A percentile compares a stretch with the other conserved stretches of the same genome.
Conservation (phyloP, 2,113 vertebrate species). For the Pedetes capensis region DNA sequence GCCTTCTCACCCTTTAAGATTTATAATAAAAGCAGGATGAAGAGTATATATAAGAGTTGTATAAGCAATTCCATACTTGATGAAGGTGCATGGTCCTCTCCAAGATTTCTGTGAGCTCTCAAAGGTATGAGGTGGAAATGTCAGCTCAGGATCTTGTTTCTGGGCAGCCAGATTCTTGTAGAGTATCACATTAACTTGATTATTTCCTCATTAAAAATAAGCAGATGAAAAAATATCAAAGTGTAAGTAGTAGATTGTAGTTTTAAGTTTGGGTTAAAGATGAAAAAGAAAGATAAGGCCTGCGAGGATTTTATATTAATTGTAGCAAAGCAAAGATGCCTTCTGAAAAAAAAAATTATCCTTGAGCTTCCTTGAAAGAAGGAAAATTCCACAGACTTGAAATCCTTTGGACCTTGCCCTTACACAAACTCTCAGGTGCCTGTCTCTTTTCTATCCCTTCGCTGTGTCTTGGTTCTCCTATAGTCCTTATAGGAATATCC, state of each 20-base stretch:
- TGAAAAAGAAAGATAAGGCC: not conserved
- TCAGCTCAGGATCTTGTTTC: not conserved
- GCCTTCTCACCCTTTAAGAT: not conserved
- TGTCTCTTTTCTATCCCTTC: not conserved
- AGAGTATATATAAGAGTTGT: not conserved
- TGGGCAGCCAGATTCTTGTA: not conserved
- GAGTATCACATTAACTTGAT: not conserved
- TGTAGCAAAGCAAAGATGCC: not conserved
- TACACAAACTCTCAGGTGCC: too few relatives aligned
- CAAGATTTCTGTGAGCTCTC: not conserved
- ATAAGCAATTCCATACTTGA: not conserved
- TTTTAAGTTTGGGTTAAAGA: not conserved
- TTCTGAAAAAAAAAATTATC: too few relatives aligned
- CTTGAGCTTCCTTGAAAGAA: not conserved
- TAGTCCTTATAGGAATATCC: not conserved
- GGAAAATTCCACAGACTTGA: not conserved
- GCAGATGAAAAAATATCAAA: not conserved
- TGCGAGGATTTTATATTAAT: not conserved
- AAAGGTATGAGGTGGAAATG: not conserved
- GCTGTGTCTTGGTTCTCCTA: not conserved
- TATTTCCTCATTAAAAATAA: not conserved
- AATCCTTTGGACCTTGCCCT: not conserved
- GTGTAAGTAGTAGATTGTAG: not conserved
- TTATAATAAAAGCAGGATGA: not conserved
- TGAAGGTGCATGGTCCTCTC: not conserved